Base-by-base conservation (phyloP, 2,888 invertebrate genomes). In the Tachina fera region DNA sequence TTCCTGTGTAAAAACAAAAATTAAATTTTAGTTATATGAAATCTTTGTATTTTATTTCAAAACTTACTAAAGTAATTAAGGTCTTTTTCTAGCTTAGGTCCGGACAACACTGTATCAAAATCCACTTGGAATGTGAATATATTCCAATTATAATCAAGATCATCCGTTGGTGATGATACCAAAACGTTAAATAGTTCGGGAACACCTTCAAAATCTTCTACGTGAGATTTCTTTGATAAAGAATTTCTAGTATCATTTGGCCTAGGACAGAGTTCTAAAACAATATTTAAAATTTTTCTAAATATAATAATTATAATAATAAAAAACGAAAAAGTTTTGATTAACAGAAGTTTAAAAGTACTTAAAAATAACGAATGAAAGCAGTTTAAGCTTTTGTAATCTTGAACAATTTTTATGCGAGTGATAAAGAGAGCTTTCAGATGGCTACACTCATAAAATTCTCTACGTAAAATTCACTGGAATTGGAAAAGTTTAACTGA, bases 221-320 rank as follows among this genome's bases (percentile, higher is more conserved):
- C 96, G 89, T 97, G 96, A 19, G 97, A 98, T 90, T 97, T 96
- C 89, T 94, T 94, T 53, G 96, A 96, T 84, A 97, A 92, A 16
- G 95, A 95, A 76, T 95, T 96, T 87, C 95, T 94, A 2, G 96
- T 96, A 88, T 96, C 95, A 89, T 97, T 97, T 5, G 96, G 96
- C 43, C 96, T 96, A 0, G 97, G 97, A 91, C 98, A 98, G 93
- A 98, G 95, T 90, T 97, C 98, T 98, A 93, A 19, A 88, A 82
- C 13, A 22, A 51, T 43, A 53, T 68, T 16, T n/a, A 19, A 53
- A 39, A 1, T 1, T 60, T 67, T 61, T 31, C n/a, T 31, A 31
- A 31, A 8, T 79, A 31, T 11, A 39, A 39, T 39, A 58, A 31
- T n/a, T n/a, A n/a, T 31, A 14, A 58, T 3, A 39, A 60, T 60